Conservation (phyloP, 1,140 invertebrate genomes). For the Drosophila kohkoa region DNA sequence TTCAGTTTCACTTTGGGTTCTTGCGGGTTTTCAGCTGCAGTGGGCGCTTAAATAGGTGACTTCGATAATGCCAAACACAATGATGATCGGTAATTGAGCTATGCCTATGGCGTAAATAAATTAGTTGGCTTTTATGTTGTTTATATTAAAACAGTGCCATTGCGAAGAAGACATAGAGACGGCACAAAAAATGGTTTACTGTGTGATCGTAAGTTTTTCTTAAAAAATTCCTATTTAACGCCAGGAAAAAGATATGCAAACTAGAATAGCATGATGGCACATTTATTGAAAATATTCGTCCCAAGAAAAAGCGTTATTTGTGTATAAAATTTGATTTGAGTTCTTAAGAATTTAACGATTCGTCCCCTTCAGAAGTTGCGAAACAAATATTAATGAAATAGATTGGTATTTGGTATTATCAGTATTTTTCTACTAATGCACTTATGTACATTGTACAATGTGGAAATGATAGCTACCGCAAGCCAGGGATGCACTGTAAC, state of each 20-base stretch:
- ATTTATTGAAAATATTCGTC: background rate
- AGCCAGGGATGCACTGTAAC: conserved; percentile 32
- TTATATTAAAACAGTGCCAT: conserved; percentile 63
- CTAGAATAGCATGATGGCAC: background rate
- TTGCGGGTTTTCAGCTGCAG: conserved; percentile 13
- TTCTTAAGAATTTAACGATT: no score
- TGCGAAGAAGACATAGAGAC: conserved; percentile 54
- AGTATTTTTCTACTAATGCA: background rate
- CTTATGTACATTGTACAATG: conserved; percentile 49
- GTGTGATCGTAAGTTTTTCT: background rate
- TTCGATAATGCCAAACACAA: background rate
- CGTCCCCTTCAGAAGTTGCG: no score
- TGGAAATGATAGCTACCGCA: conserved; percentile 24
- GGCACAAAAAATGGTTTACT: conserved; percentile 8
- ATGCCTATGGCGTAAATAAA: conserved; percentile 35
- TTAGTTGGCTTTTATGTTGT: conserved; percentile 41
- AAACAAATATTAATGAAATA: no score
- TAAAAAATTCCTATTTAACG: background rate
- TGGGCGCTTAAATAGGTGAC: conserved; percentile 8
- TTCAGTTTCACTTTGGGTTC: conserved; percentile 31
- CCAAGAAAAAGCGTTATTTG: background rate
- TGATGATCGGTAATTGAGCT: conserved; percentile 23
- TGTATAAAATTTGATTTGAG: no score
- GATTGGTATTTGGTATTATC: background rate
- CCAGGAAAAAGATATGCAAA: background rate